phyloP scores from a whole-genome alignment of 1,140 invertebrate genomes.

The Pteromalus puparum region DNA sequence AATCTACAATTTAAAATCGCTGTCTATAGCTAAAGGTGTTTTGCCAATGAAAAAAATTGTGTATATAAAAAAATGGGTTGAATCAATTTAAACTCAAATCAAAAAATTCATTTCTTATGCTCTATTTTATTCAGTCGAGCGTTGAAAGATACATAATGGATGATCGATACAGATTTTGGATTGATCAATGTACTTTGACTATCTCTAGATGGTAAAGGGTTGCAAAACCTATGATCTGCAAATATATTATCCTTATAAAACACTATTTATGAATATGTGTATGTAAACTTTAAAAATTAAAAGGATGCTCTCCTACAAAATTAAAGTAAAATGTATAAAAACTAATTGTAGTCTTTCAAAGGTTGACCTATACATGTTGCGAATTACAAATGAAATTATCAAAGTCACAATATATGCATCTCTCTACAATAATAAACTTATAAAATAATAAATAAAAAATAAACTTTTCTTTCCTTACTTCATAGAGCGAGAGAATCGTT shows the following conservation, averaged over 20 bases:
- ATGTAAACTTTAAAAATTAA: slow-evolving; percentile 50
- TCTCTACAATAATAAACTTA: slow-evolving; percentile 50
- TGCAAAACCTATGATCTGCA: slow-evolving; percentile 50
- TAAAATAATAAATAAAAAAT: slow-evolving; percentile 53
- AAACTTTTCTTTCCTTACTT: slow-evolving; percentile 52
- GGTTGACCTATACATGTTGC: slow-evolving; percentile 39
- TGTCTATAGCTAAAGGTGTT: background rate
- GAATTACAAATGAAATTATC: slow-evolving; percentile 50
- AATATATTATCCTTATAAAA: slow-evolving; percentile 53
- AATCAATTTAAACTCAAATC: slow-evolving; percentile 12
- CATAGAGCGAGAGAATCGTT: slow-evolving; percentile 55
- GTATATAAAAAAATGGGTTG: background rate
- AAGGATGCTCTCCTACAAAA: slow-evolving; percentile 46
- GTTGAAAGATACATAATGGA: slow-evolving; percentile 52
- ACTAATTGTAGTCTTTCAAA: slow-evolving; percentile 46
- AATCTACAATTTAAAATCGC: background rate
- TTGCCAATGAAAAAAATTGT: background rate
- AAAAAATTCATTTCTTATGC: slow-evolving; percentile 36
- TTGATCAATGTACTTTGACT: slow-evolving; percentile 41
- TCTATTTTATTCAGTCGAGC: slow-evolving; percentile 55
- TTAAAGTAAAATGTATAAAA: slow-evolving; percentile 52
- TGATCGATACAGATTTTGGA: slow-evolving; percentile 48
- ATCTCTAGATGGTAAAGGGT: slow-evolving; percentile 43
- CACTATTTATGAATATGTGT: slow-evolving; percentile 47
- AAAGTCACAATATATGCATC: slow-evolving; percentile 41